Conservation (phyloP, 2,888 invertebrate genomes). For the Sminthurinus aureus region DNA sequence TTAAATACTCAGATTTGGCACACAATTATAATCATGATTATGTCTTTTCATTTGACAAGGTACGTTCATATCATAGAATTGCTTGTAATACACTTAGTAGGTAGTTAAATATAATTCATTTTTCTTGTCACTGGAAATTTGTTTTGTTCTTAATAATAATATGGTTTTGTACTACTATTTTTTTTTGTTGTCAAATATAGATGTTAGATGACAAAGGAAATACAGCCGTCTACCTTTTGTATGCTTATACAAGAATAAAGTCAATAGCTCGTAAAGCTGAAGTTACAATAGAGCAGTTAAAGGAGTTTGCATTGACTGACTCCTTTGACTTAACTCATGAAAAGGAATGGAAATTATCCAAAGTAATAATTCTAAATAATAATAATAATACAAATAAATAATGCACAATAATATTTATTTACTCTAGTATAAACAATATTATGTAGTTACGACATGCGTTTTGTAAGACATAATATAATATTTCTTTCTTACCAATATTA, state of each 20-base stretch:
- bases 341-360: constrained; percentile 94
- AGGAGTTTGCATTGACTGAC: constrained; percentile 69
- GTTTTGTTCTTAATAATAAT: no score
- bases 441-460: background rate
- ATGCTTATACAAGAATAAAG: constrained; percentile 92
- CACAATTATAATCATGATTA: constrained; percentile 95
- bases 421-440: background rate
- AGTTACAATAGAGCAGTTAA: constrained; percentile 70
- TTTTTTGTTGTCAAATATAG: constrained; percentile 61
- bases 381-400: no score
- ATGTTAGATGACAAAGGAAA: constrained; percentile 99
- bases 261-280: constrained; percentile 86
- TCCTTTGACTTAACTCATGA: constrained; percentile 81
- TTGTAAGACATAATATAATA: no score
- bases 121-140: no score
- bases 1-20: constrained; percentile 96
- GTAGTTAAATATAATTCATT: background rate
- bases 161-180: no score
- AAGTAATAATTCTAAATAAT: constrained; percentile 64
- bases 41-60: constrained; percentile 96
- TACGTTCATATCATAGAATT: constrained; percentile 50
- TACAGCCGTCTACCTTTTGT: constrained; percentile 96
- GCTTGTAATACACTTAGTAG: background rate
- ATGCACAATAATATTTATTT: background rate
- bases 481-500: background rate